Percentiles rank a stretch among this genome's conserved stretches.
Evolutionary conservation across 2,113 vertebrate genomes (phyloP).

Genomic region (Onychostruthus taczanowskii): DNA sequence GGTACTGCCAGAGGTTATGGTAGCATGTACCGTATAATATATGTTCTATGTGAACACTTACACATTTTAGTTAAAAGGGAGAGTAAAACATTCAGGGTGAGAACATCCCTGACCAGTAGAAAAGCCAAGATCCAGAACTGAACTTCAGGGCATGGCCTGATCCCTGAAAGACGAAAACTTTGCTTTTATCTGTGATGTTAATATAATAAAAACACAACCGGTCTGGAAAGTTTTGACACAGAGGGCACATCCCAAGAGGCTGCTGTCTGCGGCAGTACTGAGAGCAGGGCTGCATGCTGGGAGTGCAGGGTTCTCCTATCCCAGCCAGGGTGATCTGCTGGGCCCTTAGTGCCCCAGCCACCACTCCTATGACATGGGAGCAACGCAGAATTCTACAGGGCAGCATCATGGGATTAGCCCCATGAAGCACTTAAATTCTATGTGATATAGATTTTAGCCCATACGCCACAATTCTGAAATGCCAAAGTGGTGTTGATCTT

Average conservation of each 20-base stretch:
- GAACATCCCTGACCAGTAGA: neutral
- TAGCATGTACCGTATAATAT: neutral
- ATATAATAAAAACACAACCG: neutral
- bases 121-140: neutral
- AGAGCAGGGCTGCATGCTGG: neutral
- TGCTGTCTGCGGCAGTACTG: neutral
- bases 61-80: neutral
- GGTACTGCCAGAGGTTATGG: neutral
- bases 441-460: neutral
- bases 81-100: neutral
- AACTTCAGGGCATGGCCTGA: neutral
- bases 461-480: neutral
- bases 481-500: neutral
- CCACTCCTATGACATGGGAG: accelerated
- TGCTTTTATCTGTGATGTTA: neutral
- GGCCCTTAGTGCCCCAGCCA: neutral
- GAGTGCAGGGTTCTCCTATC: neutral
- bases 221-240: neutral
- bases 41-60: neutral
- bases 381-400: neutral
- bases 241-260: neutral
- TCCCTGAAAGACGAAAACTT: neutral
- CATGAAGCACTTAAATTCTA: neutral
- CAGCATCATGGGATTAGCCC: neutral
- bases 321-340: accelerated